phyloP scores from a whole-genome alignment of 2,797 vertebrate genomes.

The Myotis planiceps region DNA sequence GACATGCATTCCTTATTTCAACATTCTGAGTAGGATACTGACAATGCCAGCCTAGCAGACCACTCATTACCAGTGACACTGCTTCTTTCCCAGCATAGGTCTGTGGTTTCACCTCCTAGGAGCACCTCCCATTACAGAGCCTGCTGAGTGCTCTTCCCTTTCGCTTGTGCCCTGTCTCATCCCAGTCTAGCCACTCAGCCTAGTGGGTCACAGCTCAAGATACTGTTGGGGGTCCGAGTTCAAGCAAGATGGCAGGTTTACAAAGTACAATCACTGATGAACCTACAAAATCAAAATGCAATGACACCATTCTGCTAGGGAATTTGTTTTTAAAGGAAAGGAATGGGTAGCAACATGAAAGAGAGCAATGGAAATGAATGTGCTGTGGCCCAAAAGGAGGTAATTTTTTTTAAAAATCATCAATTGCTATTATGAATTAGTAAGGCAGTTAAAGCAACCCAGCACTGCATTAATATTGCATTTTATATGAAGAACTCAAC shows the following conservation, averaged over 20 bases:
- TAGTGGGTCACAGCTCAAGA: neutral
- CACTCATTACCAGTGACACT: neutral
- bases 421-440: conserved; percentile 65
- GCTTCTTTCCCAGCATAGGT: neutral
- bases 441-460: conserved; percentile 59
- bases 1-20: neutral
- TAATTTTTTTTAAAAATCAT: conserved; percentile 45
- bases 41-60: neutral
- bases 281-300: conserved; percentile 59
- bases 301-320: neutral
- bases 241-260: neutral
- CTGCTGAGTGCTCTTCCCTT: neutral
- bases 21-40: neutral
- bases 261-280: neutral
- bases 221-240: neutral
- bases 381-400: neutral
- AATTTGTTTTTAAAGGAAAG: conserved; percentile 58
- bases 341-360: neutral
- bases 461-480: conserved; percentile 65
- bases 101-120: neutral
- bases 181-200: neutral
- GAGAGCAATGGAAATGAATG: conserved; percentile 6
- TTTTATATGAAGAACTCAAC: conserved; percentile 68
- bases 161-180: neutral
- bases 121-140: neutral